These are phyloP conservation scores for Therioaphis trifolii DNA, from an alignment of 2,888 invertebrate species.

Conservation along the genomic window DNA sequence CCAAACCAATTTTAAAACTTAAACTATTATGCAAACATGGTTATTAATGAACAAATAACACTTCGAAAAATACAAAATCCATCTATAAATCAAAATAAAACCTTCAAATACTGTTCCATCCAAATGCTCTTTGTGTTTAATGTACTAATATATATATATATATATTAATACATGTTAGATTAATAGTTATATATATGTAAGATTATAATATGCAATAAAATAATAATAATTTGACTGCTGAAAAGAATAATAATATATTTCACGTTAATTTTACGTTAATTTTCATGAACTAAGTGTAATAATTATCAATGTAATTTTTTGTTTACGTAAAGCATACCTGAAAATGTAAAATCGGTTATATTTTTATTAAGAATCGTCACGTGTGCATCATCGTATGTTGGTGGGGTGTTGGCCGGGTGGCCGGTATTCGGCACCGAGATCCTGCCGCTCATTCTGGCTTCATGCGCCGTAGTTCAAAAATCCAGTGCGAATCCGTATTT, in stretches of 20 bases:
- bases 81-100: too few species aligned
- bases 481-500: slow-evolving; percentile 60
- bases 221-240: too few species aligned
- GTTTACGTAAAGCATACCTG: slow-evolving; percentile 10
- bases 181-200: not conserved
- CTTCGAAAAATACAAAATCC: too few species aligned
- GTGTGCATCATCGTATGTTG: slow-evolving; percentile 45
- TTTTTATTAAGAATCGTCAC: slow-evolving; percentile 58
- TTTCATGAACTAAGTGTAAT: too few species aligned
- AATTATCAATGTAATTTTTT: too few species aligned
- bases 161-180: too few species aligned
- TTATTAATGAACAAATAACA: not conserved
- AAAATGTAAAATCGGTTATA: slow-evolving; percentile 8
- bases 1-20: too few species aligned
- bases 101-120: too few species aligned
- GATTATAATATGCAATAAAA: not conserved
- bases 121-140: too few species aligned
- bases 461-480: slow-evolving; percentile 60
- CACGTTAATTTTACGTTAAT: not conserved
- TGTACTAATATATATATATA: too few species aligned
- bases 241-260: not conserved
- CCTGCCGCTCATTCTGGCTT: slow-evolving; percentile 60
- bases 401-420: slow-evolving; percentile 62
- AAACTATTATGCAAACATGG: too few species aligned
- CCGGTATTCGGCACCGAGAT: slow-evolving; percentile 50